Conservation (phyloP, 2,888 invertebrate genomes). For the Congeria kusceri region DNA sequence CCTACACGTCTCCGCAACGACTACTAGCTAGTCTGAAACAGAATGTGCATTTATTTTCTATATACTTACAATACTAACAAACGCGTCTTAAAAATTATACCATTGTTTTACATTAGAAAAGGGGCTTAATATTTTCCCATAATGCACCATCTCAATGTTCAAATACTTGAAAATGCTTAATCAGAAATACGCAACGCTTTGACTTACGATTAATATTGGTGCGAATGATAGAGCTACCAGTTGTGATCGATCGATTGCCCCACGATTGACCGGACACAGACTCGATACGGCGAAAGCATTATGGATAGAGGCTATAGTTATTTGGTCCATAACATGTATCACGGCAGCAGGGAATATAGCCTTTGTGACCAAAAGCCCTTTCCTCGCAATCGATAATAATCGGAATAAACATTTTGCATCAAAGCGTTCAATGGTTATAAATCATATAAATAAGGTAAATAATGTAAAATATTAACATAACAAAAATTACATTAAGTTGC, state of each 20-base stretch:
- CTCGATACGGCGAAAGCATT: slow-evolving; percentile 19
- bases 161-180: no score
- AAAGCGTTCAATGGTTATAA: slow-evolving; percentile 4
- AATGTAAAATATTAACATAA: no score
- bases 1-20: not conserved
- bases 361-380: slow-evolving; percentile 13
- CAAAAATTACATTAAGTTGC: no score
- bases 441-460: not conserved
- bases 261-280: slow-evolving; percentile 2
- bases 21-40: not conserved
- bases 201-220: not conserved
- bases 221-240: not conserved
- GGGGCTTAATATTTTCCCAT: no score
- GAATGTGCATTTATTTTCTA: no score
- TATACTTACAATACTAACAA: no score
- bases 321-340: slow-evolving; percentile 17
- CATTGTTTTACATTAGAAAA: no score
- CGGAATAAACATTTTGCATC: not conserved
- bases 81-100: no score
- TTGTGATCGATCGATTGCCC: no score
- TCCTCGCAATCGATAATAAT: slow-evolving; percentile 10
- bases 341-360: slow-evolving; percentile 24
- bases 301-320: slow-evolving; percentile 4
- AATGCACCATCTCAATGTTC: no score
- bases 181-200: no score